phyloP scores from a whole-genome alignment of 2,888 invertebrate species.

The Xylophagus ater region DNA sequence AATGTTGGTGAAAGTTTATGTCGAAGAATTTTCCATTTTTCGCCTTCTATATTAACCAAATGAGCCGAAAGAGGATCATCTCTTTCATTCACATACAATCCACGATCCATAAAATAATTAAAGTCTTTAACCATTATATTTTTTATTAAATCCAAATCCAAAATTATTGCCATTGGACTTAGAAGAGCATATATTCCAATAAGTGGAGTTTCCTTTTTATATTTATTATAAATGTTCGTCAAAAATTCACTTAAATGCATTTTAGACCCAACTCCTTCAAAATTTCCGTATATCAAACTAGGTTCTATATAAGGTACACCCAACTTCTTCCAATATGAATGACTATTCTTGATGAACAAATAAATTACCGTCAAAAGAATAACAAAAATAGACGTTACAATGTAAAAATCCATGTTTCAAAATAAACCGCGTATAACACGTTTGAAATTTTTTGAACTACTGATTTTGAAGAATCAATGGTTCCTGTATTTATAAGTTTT shows the following conservation, averaged over 20 bases:
- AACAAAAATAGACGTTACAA: too few relatives aligned
- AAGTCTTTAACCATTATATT: constrained; percentile 34
- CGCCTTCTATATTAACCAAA: constrained; percentile 31
- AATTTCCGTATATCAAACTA: too few relatives aligned
- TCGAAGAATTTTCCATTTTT: constrained; percentile 40
- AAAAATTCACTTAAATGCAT: constrained; percentile 24
- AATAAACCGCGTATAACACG: too few relatives aligned
- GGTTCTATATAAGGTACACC: too few relatives aligned
- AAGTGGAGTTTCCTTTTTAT: constrained; percentile 22
- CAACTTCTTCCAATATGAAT: too few relatives aligned
- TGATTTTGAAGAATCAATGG: too few relatives aligned
- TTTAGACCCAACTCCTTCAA: constrained; percentile 19
- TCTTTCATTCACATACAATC: constrained; percentile 27
- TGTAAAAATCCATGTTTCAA: too few relatives aligned
- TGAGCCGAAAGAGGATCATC: constrained; percentile 32
- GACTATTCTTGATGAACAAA: too few relatives aligned
- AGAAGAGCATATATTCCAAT: constrained; percentile 26
- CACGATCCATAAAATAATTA: constrained; percentile 32
- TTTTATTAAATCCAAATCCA: constrained; percentile 30
- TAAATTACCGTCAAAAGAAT: too few relatives aligned
- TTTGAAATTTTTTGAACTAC: too few relatives aligned
- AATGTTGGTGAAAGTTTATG: constrained; percentile 41
- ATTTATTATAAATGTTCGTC: constrained; percentile 22
- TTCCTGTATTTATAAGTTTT: too few relatives aligned
- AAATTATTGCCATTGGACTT: constrained; percentile 20